Evolutionary conservation across 2,797 vertebrate species (phyloP), one percentile per base, ranked within the genome.

Genomic region (Diceros bicornis): DNA sequence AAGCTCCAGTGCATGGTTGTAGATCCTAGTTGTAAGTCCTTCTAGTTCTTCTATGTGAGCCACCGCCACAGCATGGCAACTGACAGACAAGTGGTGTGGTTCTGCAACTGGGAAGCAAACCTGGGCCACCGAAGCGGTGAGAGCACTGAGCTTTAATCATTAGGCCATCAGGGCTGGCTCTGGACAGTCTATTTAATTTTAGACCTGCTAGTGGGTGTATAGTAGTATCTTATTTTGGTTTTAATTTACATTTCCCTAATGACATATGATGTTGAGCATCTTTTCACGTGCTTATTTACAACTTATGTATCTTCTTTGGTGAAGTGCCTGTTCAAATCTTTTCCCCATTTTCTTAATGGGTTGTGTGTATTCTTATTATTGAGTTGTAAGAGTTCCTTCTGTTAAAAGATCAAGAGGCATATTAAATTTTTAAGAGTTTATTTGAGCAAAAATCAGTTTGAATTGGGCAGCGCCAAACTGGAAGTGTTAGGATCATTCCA

Each of bases 241-340:
- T 69, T 79, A 94, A 83, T 89, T 61, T 83, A 83, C n/a, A 74
- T 86, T 93, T 55, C 64, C 52, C 52, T 78, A 77, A 8, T 44
- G 59, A 44, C 59, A 37, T 50, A 77, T 41, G 41, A 62, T 29
- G 16, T 8, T 79, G 37, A 81, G 9, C 47, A 41, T 93, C 62
- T 69, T 84, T 84, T 69, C 71, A 83, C 23, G 16, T 37, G 32
- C 20, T 89, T 77, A 69, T 61, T 89, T 61, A 34, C 21, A n/a
- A 7, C 18, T 66, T n/a, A 14, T 66, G 17, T 83, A 20, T 74
- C 37, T 11, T 91, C 32, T 79, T 78, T 34, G 23, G 41, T 61
- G 69, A 44, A 68, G 37, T 18, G 21, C 47, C 57, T 17, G 1
- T 71, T 84, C 72, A 79, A 1, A 52, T 79, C 55, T 69, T 47